A percentile compares a stretch with the other conserved stretches of the same genome.
These are phyloP conservation scores for Chrysolina americana DNA, from an alignment of 2,888 invertebrate genomes.

Conservation along the genomic window DNA sequence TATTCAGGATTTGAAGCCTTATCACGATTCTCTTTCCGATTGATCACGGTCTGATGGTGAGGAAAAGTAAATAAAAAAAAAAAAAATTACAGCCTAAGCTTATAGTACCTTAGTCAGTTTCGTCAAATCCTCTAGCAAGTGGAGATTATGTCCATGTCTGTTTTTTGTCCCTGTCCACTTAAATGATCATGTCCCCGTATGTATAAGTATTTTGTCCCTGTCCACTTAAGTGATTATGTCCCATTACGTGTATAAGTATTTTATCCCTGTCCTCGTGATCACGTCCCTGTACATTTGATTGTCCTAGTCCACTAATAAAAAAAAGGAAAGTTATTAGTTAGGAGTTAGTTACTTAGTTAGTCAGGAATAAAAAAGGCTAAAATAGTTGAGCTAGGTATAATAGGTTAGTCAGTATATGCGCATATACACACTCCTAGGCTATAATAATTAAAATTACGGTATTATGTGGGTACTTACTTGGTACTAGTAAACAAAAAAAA, in stretches of 20 bases:
- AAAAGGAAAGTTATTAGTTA: too few relatives aligned
- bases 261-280: not conserved
- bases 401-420: not conserved
- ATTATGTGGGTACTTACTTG: not conserved
- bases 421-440: not conserved
- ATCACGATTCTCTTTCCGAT: constrained; percentile 8
- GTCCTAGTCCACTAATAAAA: not conserved
- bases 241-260: not conserved
- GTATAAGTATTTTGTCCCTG: not conserved
- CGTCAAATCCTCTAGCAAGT: not conserved
- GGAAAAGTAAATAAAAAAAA: not conserved
- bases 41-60: not conserved
- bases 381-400: not conserved
- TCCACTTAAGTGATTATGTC: not conserved
- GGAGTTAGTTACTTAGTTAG: not conserved
- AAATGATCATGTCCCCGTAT: not conserved
- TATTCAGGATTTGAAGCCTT: constrained; percentile 21
- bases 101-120: not conserved
- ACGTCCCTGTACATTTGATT: not conserved
- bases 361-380: too few relatives aligned
- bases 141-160: not conserved
- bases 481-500: not conserved
- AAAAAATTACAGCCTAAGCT: not conserved
- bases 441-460: not conserved
- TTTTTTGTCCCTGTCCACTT: not conserved